Percentiles rank a stretch among this genome's conserved stretches.
Conservation (phyloP, 2,888 invertebrate species). For the Alentia gelatinosa region DNA sequence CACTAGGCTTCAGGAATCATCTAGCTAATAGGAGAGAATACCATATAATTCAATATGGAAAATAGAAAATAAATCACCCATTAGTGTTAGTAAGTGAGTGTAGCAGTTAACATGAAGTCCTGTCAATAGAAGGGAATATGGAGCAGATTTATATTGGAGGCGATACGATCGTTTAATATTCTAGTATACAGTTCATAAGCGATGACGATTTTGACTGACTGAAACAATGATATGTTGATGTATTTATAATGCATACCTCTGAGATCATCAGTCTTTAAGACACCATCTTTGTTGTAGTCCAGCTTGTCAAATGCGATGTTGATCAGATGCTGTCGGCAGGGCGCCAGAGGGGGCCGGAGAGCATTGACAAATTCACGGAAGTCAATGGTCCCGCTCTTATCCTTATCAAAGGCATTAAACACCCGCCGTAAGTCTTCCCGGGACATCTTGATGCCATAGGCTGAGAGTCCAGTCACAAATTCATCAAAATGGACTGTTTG, state of each 20-base stretch:
- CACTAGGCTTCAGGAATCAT: too few relatives aligned
- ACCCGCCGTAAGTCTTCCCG: slow-evolving; percentile 99
- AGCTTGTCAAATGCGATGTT: slow-evolving; percentile 73
- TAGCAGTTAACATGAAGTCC: too few relatives aligned
- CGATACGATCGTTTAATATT: too few relatives aligned
- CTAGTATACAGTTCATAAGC: too few relatives aligned
- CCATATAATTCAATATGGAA: too few relatives aligned
- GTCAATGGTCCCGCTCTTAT: slow-evolving; percentile 96
- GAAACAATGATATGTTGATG: too few relatives aligned
- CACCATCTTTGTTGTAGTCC: slow-evolving; percentile 73
- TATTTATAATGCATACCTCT: slow-evolving; percentile 69
- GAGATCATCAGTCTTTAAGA: slow-evolving; percentile 72
- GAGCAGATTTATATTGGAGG: too few relatives aligned
- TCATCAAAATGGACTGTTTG: slow-evolving; percentile 73
- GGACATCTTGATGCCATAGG: slow-evolving; percentile 89
- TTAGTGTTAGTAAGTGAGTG: too few relatives aligned
- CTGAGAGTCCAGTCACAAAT: slow-evolving; percentile 24
- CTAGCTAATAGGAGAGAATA: too few relatives aligned
- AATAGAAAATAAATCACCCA: too few relatives aligned
- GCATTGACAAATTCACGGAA: slow-evolving; percentile 99
- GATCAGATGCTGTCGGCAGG: slow-evolving; percentile 68
- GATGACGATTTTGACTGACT: too few relatives aligned
- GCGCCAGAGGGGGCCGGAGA: slow-evolving; percentile 85
- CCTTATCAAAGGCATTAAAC: slow-evolving; percentile 97
- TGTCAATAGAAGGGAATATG: too few relatives aligned